Conservation (phyloP, 2,113 vertebrate genomes). For the Tympanuchus pallidicinctus region DNA sequence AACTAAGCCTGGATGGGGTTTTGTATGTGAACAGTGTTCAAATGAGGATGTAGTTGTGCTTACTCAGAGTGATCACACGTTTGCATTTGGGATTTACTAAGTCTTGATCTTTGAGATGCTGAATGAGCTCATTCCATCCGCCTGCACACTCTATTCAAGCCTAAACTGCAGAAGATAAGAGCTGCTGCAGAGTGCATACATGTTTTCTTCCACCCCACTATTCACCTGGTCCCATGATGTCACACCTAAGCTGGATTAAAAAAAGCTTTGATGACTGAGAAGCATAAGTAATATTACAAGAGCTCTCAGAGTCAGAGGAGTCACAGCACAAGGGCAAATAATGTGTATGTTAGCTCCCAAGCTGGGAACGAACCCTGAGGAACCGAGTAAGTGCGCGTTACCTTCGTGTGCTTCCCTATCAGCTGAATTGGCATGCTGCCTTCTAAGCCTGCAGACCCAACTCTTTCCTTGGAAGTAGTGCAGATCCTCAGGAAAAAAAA, state of each 20-base stretch:
- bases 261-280: conserved; percentile 14
- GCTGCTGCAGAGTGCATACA: background rate
- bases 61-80: background rate
- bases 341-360: background rate
- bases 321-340: conserved; percentile 19
- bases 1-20: background rate
- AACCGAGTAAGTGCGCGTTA: background rate
- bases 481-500: background rate
- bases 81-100: conserved; percentile 27
- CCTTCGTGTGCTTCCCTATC: background rate
- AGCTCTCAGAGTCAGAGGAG: conserved; percentile 8
- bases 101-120: conserved; percentile 7
- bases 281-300: conserved; percentile 45
- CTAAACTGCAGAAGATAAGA: conserved; percentile 16
- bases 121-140: conserved; percentile 38
- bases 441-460: background rate
- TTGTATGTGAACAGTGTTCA: conserved; percentile 24
- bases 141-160: conserved; percentile 19
- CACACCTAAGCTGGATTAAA: conserved; percentile 44
- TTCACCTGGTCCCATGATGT: conserved; percentile 36
- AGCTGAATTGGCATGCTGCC: conserved; percentile 22
- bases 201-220: background rate
- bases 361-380: background rate
- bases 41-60: conserved; percentile 30
- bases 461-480: conserved; percentile 38